A percentile compares a stretch with the other conserved stretches of the same genome.
Evolutionary conservation across 2,797 vertebrate species (phyloP).

Genomic region (Sternarchorhynchus goeldii): DNA sequence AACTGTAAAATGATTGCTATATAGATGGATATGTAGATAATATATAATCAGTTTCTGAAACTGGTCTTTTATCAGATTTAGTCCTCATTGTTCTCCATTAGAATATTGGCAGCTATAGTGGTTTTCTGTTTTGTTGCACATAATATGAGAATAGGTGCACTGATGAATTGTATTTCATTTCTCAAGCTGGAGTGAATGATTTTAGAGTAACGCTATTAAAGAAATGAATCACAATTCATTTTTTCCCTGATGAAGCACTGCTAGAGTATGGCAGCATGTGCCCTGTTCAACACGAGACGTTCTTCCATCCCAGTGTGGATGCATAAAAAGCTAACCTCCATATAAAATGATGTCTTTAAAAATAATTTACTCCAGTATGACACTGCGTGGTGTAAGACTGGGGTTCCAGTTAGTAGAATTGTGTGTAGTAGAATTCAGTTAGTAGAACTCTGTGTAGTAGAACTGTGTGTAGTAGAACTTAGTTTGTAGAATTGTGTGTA

Average conservation of each 20-base stretch:
- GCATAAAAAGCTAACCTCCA: neutral
- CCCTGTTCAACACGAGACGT: neutral
- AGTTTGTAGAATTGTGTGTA: too few relatives aligned
- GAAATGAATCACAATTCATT: constrained; percentile 23
- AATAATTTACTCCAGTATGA: neutral
- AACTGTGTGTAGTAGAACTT: too few relatives aligned
- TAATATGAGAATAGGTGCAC: neutral
- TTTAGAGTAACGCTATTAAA: constrained; percentile 5
- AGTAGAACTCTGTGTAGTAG: too few relatives aligned
- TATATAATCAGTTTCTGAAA: too few relatives aligned
- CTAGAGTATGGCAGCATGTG: neutral
- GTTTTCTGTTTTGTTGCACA: neutral
- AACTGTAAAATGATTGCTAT: too few relatives aligned
- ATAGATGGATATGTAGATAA: too few relatives aligned
- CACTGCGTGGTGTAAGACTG: too few relatives aligned
- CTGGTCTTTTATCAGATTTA: too few relatives aligned
- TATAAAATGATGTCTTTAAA: neutral
- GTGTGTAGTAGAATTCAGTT: too few relatives aligned
- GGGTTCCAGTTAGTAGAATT: neutral
- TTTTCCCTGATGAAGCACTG: constrained; percentile 3
- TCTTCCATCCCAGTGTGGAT: neutral
- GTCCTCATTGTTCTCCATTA: too few relatives aligned
- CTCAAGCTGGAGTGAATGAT: neutral
- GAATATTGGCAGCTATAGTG: neutral
- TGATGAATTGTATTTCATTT: neutral